Evolutionary conservation across 2,888 invertebrate species (phyloP).

Genomic region (Dicroscelio sp.): DNA sequence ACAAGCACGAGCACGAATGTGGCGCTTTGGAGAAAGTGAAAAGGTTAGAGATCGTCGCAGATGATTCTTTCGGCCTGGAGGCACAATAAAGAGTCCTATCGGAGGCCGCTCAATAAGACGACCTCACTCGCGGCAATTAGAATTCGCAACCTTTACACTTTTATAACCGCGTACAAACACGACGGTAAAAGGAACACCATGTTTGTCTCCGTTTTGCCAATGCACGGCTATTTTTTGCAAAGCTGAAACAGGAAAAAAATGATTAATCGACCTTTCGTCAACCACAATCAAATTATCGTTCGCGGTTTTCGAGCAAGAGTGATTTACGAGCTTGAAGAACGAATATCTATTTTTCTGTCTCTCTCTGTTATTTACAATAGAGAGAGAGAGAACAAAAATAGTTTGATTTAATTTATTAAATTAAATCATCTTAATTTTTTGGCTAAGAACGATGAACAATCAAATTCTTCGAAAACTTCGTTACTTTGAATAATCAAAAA

Average conservation of each 20-base stretch:
- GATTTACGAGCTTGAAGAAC: not conserved
- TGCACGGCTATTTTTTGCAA: slow-evolving; percentile 14
- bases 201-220: slow-evolving; percentile 56
- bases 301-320: slow-evolving; percentile 7
- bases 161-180: slow-evolving; percentile 57
- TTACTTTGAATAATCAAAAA: too few relatives aligned
- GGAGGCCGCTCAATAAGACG: slow-evolving; percentile 77
- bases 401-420: too few relatives aligned
- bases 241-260: slow-evolving; percentile 13
- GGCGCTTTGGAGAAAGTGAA: slow-evolving; percentile 87
- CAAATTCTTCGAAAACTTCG: too few relatives aligned
- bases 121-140: slow-evolving; percentile 79
- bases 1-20: slow-evolving; percentile 72
- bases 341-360: not conserved
- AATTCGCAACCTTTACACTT: slow-evolving; percentile 78
- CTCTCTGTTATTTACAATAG: too few relatives aligned
- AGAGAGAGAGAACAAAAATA: too few relatives aligned
- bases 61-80: slow-evolving; percentile 86
- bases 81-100: slow-evolving; percentile 81
- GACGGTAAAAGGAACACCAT: slow-evolving; percentile 59
- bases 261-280: slow-evolving; percentile 42
- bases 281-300: slow-evolving; percentile 26
- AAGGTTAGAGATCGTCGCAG: slow-evolving; percentile 89
- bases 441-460: too few relatives aligned
- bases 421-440: too few relatives aligned